phyloP scores from a whole-genome alignment of 2,888 invertebrate species.

The Pocota personata region DNA sequence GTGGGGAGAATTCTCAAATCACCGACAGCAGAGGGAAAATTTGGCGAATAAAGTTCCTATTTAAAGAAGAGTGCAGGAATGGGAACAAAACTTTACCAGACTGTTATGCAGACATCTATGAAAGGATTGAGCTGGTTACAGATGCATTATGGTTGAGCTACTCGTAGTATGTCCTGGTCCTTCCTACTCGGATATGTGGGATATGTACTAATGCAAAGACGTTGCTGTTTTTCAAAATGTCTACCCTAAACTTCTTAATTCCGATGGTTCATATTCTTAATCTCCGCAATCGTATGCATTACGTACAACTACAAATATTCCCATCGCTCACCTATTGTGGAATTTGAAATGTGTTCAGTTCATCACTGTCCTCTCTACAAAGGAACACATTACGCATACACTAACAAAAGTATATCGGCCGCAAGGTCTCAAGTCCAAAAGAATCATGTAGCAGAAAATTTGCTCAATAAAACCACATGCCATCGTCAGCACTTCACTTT shows the following conservation, averaged over 20 bases:
- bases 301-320: neutral
- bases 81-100: too few species aligned
- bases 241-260: neutral
- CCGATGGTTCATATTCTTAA: neutral
- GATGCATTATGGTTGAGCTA: too few species aligned
- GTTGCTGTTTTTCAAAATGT: neutral
- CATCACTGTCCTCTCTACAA: neutral
- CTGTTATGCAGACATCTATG: too few species aligned
- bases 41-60: too few species aligned
- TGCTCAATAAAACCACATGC: slow-evolving; percentile 43
- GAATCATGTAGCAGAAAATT: slow-evolving; percentile 26
- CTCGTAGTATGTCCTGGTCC: too few species aligned
- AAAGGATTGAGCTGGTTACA: too few species aligned
- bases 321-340: neutral
- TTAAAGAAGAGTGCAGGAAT: too few species aligned
- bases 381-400: neutral
- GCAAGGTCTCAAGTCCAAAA: neutral
- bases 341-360: neutral
- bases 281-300: neutral
- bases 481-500: slow-evolving; percentile 42
- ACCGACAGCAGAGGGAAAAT: too few species aligned
- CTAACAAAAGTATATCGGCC: neutral
- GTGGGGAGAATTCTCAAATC: too few species aligned
- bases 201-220: neutral
- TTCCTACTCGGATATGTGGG: too few species aligned